Base-by-base conservation (phyloP, 1,140 invertebrate species). In the Drosophila mojavensis region DNA sequence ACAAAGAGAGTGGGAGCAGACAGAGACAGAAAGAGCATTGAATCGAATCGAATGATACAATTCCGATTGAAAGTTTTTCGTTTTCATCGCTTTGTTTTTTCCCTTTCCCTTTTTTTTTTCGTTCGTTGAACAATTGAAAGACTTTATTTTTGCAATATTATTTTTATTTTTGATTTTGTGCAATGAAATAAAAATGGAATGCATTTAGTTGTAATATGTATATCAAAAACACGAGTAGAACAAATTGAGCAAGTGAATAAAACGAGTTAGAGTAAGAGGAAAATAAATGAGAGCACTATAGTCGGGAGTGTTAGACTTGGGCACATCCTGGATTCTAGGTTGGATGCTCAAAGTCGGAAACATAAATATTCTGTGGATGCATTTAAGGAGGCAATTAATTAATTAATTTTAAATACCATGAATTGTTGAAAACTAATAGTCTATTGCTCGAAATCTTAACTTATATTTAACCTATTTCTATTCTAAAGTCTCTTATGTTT, bases 11-110 rank as follows among this genome's bases (percentile, higher is more conserved):
- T 11, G 47, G 26, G 50, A 45, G 43, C 43, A 39, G 6, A 30
- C 28, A 30, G 17, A n/a, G 10, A 63, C 24, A 63, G 67, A 66
- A 69, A 2, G 20, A 24, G 20, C 20, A 24, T 24, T 24, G 58
- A 48, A 72, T 66, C 45, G 61, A 50, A 54, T 73, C 55, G 54
- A 78, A 55, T 63, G 65, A 43, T 69, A 72, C 41, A 61, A 60
- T 80, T 68, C 55, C 59, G 56, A 67, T 72, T 43, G 43, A 47
- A 47, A 47, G 43, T 47, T 47, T 47, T 47, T 17, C 43, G 15
- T 3, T 47, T 47, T 47, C 17, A 47, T 47, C 7, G 43, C 17
- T 47, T 17, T 33, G 9, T 33, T 9, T 47, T 9, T 47, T 45
- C 2, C 41, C 4, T 45, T 45, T 28, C 3, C 17, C 5, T 17